Evolutionary conservation across 2,797 vertebrate species (phyloP), one percentile per base, ranked within the genome.

Genomic region (Sebastes matsubarae): DNA sequence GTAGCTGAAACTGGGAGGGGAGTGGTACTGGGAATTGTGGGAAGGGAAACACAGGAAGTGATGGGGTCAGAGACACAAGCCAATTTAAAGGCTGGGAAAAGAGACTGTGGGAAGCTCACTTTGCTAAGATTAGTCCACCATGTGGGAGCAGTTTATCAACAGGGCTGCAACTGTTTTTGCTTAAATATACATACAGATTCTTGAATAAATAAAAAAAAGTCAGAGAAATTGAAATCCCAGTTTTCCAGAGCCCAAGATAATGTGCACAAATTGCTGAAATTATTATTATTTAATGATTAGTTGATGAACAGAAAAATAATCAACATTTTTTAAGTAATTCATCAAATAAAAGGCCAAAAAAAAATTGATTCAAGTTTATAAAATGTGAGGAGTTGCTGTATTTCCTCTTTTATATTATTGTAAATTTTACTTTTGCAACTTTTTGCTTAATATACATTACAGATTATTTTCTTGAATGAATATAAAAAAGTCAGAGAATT

Each of bases 11-110:
- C 67, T 22, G 46, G 20, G 25, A 20, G 24, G 22, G 13, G 13
- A 42, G 13, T 8, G 25, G 10, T 8, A 13, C 52, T 84, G 84
- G 68, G 81, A 82, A 73, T 22, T 81, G 59, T 82, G 87, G 83
- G 24, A 72, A 85, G 38, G 75, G 82, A 80, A 89, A 82, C 71
- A 59, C 85, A 82, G 87, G 87, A 88, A 82, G 86, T 73, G 75
- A 60, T 64, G 38, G 71, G 81, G 85, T 89, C 82, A 84, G 69
- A 71, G 75, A 83, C 18, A 25, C 64, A 8, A 59, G 52, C 24
- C 34, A 34, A 22, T 22, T 12, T 14, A 60, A 38, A 67, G 27
- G 25, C 67, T 71, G 75, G 72, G 61, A 74, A 66, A 66, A 72
- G 30, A n/a, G 38, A 72, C 25, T 13, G 75, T 83, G 78, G 84